These are phyloP conservation scores for Xenopus petersii DNA, from an alignment of 2,797 vertebrate species.

Conservation along the genomic window DNA sequence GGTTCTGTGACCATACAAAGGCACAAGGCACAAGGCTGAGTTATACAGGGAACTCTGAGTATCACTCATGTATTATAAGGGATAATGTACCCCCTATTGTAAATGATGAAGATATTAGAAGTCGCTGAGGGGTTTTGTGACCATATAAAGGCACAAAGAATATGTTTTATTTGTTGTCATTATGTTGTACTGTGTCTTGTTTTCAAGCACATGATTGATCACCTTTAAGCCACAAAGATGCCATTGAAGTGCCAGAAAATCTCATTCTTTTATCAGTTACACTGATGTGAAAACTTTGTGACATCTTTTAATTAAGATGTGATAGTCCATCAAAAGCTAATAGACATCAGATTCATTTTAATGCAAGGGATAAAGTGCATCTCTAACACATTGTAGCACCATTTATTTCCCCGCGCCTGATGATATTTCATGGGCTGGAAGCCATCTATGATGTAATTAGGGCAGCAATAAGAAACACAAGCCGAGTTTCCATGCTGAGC, in stretches of 20 bases:
- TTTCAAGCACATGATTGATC: no score
- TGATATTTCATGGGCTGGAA: conserved; percentile 26
- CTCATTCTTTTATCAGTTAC: neutral
- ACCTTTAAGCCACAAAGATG: neutral
- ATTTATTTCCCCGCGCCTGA: conserved; percentile 26
- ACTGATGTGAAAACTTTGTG: conserved; percentile 11
- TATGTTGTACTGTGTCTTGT: no score
- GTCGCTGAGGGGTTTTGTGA: no score
- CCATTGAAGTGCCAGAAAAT: no score
- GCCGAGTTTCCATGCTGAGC: conserved; percentile 2
- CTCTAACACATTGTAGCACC: conserved; percentile 29
- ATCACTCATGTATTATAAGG: no score
- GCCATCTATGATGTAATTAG: conserved; percentile 39
- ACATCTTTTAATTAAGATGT: conserved; percentile 12
- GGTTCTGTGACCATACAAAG: no score
- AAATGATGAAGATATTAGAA: no score
- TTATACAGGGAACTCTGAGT: no score
- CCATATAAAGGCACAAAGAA: no score
- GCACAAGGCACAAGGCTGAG: no score
- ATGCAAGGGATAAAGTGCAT: conserved; percentile 21
- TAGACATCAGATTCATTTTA: conserved; percentile 22
- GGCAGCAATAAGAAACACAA: conserved; percentile 25
- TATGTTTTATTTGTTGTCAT: no score
- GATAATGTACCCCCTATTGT: no score
- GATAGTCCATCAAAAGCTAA: conserved; percentile 20